Conservation (phyloP, 2,797 vertebrate species). For the Sebastes vulpes region DNA sequence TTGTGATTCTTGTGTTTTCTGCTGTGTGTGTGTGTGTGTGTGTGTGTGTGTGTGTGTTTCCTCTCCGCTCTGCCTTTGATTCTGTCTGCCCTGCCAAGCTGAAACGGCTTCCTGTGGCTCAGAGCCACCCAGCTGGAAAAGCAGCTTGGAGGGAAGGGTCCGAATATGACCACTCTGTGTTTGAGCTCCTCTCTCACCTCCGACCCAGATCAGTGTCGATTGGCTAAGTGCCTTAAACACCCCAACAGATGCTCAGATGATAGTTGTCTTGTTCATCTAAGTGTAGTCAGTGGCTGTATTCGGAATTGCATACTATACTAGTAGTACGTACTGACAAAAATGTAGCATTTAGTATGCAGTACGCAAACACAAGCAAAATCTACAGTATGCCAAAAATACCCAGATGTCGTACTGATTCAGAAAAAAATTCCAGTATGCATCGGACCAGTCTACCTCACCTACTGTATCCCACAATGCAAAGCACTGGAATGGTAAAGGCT, state of each 20-base stretch:
- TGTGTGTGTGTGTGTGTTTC: slow-evolving; percentile 33
- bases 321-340: no score
- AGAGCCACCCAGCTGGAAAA: slow-evolving; percentile 67
- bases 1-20: slow-evolving; percentile 38
- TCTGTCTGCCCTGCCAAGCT: slow-evolving; percentile 49
- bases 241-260: slow-evolving; percentile 4
- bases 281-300: background rate
- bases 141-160: slow-evolving; percentile 44
- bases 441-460: no score
- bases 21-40: slow-evolving; percentile 16
- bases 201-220: slow-evolving; percentile 35
- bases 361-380: no score
- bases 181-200: slow-evolving; percentile 40
- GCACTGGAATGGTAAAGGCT: no score
- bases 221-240: background rate
- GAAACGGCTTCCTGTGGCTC: slow-evolving; percentile 70
- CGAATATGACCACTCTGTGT: slow-evolving; percentile 48
- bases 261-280: background rate
- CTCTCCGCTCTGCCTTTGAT: slow-evolving; percentile 56
- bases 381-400: no score
- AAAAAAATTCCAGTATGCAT: no score
- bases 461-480: no score
- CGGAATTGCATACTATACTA: no score
- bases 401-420: no score
- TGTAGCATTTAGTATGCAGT: no score